Evolutionary conservation across 2,797 vertebrate genomes (phyloP), one percentile per base, ranked within the genome.

Genomic region (Paramormyrops hopkinsi): DNA sequence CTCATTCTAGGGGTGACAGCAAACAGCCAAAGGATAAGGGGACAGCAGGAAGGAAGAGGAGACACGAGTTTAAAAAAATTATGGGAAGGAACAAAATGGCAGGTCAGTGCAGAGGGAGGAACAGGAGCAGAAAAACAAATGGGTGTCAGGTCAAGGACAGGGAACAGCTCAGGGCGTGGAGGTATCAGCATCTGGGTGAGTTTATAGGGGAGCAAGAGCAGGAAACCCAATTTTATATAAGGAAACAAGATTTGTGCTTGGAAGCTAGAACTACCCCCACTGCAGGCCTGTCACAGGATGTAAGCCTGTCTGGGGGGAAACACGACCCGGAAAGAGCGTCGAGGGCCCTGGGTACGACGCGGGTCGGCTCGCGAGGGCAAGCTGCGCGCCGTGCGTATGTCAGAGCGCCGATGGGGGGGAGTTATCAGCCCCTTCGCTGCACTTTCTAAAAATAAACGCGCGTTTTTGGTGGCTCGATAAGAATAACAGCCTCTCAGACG

Each of bases 381-480:
- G 48, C 76, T 65, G 33, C 29, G 14, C 85, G 87, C 90, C 91
- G 88, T 85, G 89, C 88, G 90, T 88, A 37, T 90, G 89, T 91
- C 90, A 91, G n/a, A 11, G 65, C 33, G 5, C 14, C 29, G 22
- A 90, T 44, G 82, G 88, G 25, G 88, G 89, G 87, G 54, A 0
- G 48, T 73, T 19, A 51, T 85, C 84, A 88, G 89, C 46, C 48
- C 73, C 54, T 83, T 54, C 83, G 59, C 25, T 33, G 89, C 73
- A 86, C 22, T 53, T 90, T 89, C 89, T 91, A 92, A 90, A 90
- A 90, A 91, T 92, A 92, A 89, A 86, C 65, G 14, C 69, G 76
- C 87, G 87, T 88, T 91, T 83, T 84, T 86, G 88, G 89, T 88
- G 91, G 90, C 91, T 90, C 48, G 29, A 86, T 56, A 86, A 86